phyloP scores from a whole-genome alignment of 2,888 invertebrate species.

The Himalopsyche japonica region DNA sequence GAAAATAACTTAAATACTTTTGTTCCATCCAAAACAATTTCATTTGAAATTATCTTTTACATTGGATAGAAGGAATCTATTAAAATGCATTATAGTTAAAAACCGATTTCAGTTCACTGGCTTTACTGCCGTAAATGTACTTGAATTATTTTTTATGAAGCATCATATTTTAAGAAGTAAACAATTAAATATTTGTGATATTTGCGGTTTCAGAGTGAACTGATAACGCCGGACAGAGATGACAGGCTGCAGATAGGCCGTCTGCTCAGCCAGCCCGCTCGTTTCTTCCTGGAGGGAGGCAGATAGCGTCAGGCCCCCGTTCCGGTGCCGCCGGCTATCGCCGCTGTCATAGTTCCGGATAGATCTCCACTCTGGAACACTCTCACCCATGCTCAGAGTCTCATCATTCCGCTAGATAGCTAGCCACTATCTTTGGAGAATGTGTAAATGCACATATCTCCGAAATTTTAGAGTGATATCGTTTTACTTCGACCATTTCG shows the following conservation, averaged over 20 bases:
- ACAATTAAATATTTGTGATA: too few species aligned
- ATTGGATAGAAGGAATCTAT: too few species aligned
- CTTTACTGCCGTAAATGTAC: too few species aligned
- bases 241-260: slow-evolving; percentile 54
- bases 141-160: too few species aligned
- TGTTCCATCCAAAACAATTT: too few species aligned
- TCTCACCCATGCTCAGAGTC: slow-evolving; percentile 71
- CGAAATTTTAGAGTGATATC: background rate
- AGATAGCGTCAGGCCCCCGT: slow-evolving; percentile 35
- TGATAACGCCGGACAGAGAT: slow-evolving; percentile 57
- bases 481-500: background rate
- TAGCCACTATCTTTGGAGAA: slow-evolving; percentile 12
- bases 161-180: too few species aligned
- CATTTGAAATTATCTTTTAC: too few species aligned
- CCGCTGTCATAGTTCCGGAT: slow-evolving; percentile 51
- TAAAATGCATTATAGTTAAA: too few species aligned
- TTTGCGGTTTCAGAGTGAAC: slow-evolving; percentile 49
- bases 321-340: slow-evolving; percentile 4
- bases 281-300: slow-evolving; percentile 35
- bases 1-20: too few species aligned
- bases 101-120: too few species aligned
- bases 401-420: slow-evolving; percentile 50
- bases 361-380: slow-evolving; percentile 83
- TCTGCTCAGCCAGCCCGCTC: slow-evolving; percentile 47
- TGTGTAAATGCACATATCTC: background rate